phyloP scores from a whole-genome alignment of 2,113 vertebrate genomes.

The Erinaceus europaeus region DNA sequence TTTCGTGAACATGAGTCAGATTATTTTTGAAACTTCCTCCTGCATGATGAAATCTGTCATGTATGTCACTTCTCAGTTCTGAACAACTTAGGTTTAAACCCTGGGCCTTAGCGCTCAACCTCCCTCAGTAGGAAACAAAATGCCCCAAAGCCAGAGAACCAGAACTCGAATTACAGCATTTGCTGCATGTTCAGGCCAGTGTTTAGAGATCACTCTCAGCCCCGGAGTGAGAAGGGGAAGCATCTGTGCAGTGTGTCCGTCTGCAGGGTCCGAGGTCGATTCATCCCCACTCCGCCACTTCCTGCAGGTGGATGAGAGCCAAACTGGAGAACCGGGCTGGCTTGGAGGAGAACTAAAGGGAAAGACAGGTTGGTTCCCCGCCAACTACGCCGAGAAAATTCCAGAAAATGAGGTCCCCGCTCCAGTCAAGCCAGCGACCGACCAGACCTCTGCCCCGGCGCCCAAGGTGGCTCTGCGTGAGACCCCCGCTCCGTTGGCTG shows the following conservation, averaged over 20 bases:
- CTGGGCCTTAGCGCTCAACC: too few relatives aligned
- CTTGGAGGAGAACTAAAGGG: slow-evolving; percentile 96
- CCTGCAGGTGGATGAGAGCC: slow-evolving; percentile 95
- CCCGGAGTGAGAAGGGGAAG: neutral
- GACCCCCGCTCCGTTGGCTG: slow-evolving; percentile 68
- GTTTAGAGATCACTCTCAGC: neutral
- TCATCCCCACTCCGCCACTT: slow-evolving; percentile 23
- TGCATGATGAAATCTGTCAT: neutral
- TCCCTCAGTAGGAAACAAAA: neutral
- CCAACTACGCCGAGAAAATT: slow-evolving; percentile 97
- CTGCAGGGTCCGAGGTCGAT: too few relatives aligned
- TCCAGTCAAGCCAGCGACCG: slow-evolving; percentile 80
- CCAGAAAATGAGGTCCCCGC: slow-evolving; percentile 91
- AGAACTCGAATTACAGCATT: neutral
- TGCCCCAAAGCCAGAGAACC: neutral
- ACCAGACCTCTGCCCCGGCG: slow-evolving; percentile 59
- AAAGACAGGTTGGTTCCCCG: slow-evolving; percentile 98
- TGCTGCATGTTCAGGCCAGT: neutral
- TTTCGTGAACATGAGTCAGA: too few relatives aligned
- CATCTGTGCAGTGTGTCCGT: neutral
- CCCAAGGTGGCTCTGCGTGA: slow-evolving; percentile 84
- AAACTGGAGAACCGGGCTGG: slow-evolving; percentile 98
- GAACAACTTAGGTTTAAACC: too few relatives aligned
- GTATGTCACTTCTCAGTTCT: neutral
- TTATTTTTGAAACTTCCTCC: neutral